Evolutionary conservation across 1,140 invertebrate species (phyloP).

Genomic region (Papilio polyxenes): DNA sequence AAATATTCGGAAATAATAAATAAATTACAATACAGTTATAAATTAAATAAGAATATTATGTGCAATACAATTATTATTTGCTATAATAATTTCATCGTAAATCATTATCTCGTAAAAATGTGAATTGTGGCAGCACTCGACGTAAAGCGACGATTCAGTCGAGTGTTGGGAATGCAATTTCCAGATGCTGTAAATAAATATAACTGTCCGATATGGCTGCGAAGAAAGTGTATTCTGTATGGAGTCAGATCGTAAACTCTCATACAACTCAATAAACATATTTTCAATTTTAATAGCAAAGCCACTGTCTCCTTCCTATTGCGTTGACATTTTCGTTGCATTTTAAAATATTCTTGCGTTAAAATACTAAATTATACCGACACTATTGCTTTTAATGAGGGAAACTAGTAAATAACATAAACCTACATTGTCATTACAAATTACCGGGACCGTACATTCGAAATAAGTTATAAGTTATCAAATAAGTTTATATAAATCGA

Average conservation of each 20-base stretch:
- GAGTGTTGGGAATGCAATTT: slow-evolving; percentile 59
- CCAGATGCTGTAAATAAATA: slow-evolving; percentile 72
- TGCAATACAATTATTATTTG: neutral
- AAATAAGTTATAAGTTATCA: neutral
- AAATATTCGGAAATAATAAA: no score
- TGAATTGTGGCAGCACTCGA: neutral
- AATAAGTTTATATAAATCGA: neutral
- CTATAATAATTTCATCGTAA: neutral
- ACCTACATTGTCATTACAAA: neutral
- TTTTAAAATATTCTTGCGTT: slow-evolving; percentile 29
- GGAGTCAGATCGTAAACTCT: slow-evolving; percentile 61
- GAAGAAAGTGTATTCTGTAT: slow-evolving; percentile 61
- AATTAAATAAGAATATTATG: neutral
- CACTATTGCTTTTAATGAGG: neutral
- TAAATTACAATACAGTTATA: neutral
- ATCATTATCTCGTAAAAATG: slow-evolving; percentile 19
- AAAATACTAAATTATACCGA: slow-evolving; percentile 27
- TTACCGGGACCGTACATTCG: neutral
- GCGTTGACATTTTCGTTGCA: slow-evolving; percentile 28
- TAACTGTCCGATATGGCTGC: slow-evolving; percentile 67
- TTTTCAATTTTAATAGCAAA: slow-evolving; percentile 63
- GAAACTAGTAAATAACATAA: neutral
- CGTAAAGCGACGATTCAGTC: slow-evolving; percentile 49
- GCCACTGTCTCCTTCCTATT: slow-evolving; percentile 41
- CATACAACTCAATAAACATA: slow-evolving; percentile 72